These are phyloP conservation scores for Pampus argenteus DNA, from an alignment of 2,797 vertebrate genomes.

Conservation along the genomic window DNA sequence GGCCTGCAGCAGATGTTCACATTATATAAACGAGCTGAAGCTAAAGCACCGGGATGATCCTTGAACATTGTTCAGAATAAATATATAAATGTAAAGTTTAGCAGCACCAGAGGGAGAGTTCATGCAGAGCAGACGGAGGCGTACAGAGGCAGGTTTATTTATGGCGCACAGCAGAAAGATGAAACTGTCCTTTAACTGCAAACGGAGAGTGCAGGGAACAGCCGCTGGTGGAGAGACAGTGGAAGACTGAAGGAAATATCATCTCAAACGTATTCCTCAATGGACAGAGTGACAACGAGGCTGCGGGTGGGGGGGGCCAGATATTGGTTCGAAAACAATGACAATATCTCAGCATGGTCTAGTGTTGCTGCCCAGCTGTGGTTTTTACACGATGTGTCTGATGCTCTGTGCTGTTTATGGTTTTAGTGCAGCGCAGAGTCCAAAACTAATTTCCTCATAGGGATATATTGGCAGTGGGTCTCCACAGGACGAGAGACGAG, in stretches of 20 bases:
- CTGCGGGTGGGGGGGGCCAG: too few relatives aligned
- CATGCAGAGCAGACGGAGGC: constrained; percentile 44
- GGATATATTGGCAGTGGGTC: too few relatives aligned
- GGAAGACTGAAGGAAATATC: not conserved
- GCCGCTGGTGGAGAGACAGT: constrained; percentile 6
- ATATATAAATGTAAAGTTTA: constrained; percentile 22
- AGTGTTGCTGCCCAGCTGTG: not conserved
- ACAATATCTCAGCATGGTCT: not conserved
- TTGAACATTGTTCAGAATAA: constrained; percentile 25
- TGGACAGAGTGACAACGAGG: not conserved
- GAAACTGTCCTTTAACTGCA: constrained; percentile 20
- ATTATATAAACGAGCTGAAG: constrained; percentile 5
- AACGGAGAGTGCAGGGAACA: constrained; percentile 7
- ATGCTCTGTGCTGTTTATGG: not conserved
- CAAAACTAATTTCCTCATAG: not conserved
- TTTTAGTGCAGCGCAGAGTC: not conserved
- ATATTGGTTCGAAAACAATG: not conserved
- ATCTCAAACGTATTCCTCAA: not conserved
- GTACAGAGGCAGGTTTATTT: constrained; percentile 40
- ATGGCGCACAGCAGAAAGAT: constrained; percentile 29
- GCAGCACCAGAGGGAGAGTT: constrained; percentile 35
- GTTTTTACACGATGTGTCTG: not conserved
- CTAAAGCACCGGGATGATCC: constrained; percentile 9
- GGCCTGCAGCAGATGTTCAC: not conserved
- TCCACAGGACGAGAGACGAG: too few relatives aligned